Conservation (phyloP, 2,888 invertebrate species). For the Megastigmus dorsalis region DNA sequence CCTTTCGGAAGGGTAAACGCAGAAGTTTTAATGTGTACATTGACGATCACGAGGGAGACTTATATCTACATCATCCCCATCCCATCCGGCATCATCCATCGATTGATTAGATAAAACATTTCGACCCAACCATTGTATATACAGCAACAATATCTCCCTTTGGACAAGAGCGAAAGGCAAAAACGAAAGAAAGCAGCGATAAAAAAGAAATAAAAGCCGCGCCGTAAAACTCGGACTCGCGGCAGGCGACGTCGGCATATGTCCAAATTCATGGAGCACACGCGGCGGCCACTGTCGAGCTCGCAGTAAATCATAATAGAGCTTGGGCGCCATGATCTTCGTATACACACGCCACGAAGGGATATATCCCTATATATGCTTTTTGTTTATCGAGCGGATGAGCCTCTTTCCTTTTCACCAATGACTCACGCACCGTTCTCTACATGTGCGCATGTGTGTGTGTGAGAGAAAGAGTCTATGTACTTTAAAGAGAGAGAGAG, state of each 20-base stretch:
- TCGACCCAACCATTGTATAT: too few relatives aligned
- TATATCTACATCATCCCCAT: neutral
- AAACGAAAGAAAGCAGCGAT: neutral
- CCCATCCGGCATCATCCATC: neutral
- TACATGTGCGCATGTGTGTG: conserved; percentile 2
- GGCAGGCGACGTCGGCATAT: conserved; percentile 32
- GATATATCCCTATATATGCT: neutral
- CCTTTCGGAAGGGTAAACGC: too few relatives aligned
- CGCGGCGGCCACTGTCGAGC: too few relatives aligned
- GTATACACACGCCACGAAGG: neutral
- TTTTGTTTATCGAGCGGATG: conserved; percentile 61
- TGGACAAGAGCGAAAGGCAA: too few relatives aligned
- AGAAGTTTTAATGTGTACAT: neutral
- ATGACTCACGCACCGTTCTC: conserved; percentile 47
- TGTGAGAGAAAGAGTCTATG: neutral
- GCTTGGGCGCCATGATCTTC: conserved; percentile 1
- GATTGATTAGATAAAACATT: conserved; percentile 32
- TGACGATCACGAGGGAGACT: neutral
- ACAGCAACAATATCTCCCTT: too few relatives aligned
- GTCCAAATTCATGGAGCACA: conserved; percentile 37
- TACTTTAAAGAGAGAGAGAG: conserved; percentile 1
- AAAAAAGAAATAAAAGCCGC: conserved; percentile 13
- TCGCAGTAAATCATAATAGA: conserved; percentile 64
- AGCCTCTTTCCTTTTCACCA: conserved; percentile 39
- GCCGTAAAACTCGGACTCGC: neutral